Evolutionary conservation across 2,888 invertebrate species (phyloP), one percentile per base, ranked within the genome.

Genomic region (Torymus aiolomorphi): DNA sequence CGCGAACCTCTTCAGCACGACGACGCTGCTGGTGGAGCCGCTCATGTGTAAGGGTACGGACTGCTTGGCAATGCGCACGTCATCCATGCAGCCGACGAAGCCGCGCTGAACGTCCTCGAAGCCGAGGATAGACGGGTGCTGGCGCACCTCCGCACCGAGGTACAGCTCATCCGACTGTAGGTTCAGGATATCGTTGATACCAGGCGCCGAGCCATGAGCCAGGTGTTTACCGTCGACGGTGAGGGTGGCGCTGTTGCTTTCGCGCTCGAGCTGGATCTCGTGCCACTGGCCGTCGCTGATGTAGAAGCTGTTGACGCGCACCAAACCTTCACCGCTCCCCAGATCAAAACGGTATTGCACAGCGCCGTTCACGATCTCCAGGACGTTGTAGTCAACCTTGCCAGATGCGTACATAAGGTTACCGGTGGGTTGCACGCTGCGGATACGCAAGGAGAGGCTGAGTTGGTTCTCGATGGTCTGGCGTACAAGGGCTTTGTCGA

Each of bases 321-420:
- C 95, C 74, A 95, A 91, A 56, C 96, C 97, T 90, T 96, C 96
- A 8, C 98, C 98, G 83, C 96, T 95, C 20, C 98, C 98, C 84
- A 98, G 93, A 89, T 98, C 97, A 92, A 97, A 97, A 83, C 96
- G 94, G 91, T 97, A 97, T 90, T 97, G 97, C 13, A 97, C 93
- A 69, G 94, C 93, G 0, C 98, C 98, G 89, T 97, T 96, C 18
- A 94, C 94, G 75, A 95, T 94, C 93, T 98, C 97, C 77, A 98
- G 92, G 83, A 96, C 94, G 85, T 96, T 97, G 90, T 96, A 97
- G 90, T 98, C 98, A 65, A 96, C 93, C 87, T 95, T 94, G 0
- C 98, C 98, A 72, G 95, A 94, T 8, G 95, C 95, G 89, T 95
- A 95, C 93, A 97, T 94, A 61, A 98, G 91, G 86, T 95, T 96